These are phyloP conservation scores for Malthinus flaveolus DNA, from an alignment of 2,888 invertebrate genomes.

Conservation along the genomic window DNA sequence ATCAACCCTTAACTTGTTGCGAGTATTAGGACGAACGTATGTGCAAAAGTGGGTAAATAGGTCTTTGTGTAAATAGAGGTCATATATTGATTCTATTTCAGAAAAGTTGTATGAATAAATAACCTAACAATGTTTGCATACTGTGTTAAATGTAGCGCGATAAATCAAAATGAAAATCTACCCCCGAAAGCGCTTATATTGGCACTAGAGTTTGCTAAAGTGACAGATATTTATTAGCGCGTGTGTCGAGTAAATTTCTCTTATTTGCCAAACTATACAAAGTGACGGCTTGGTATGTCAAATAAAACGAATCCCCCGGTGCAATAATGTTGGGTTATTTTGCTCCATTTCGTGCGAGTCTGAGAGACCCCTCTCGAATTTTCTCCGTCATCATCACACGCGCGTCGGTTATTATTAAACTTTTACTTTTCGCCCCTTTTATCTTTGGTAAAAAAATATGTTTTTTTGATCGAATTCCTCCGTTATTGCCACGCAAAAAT, in stretches of 20 bases:
- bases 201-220: conserved; percentile 29
- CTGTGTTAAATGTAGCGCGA: conserved; percentile 26
- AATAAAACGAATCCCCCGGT: conserved; percentile 32
- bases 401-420: conserved; percentile 29
- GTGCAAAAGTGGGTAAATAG: too few species aligned
- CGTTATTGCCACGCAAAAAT: too few species aligned
- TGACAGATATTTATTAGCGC: conserved; percentile 34
- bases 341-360: conserved; percentile 15
- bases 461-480: too few species aligned
- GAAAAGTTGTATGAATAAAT: conserved; percentile 9
- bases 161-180: conserved; percentile 32
- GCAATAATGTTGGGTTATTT: conserved; percentile 31
- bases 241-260: conserved; percentile 33
- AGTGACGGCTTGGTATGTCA: conserved; percentile 33
- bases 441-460: neutral
- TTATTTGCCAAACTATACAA: conserved; percentile 33
- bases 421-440: conserved; percentile 9
- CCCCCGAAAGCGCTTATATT: conserved; percentile 30
- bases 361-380: too few species aligned
- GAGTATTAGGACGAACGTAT: too few species aligned
- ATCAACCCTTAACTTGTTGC: too few species aligned
- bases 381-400: conserved; percentile 8
- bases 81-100: too few species aligned
- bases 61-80: too few species aligned
- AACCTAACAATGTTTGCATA: conserved; percentile 20